Evolutionary conservation across 2,888 invertebrate species (phyloP).

Genomic region (Standfussiana lucernea): DNA sequence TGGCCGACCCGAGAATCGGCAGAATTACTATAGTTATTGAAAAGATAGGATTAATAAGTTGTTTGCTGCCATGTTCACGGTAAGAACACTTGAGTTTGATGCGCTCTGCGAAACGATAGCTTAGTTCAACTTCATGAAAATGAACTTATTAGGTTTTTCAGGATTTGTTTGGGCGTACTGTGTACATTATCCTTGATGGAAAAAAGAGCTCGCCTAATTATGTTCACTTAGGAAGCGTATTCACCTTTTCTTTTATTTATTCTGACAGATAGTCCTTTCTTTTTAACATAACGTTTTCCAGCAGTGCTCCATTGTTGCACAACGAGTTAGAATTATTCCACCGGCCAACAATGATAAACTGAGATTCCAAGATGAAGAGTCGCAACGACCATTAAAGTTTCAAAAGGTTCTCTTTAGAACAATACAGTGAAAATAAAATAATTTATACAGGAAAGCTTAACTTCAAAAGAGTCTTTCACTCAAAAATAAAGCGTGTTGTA

Average conservation of each 20-base stretch:
- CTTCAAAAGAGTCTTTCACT: constrained; percentile 91
- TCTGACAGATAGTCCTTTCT: constrained; percentile 13
- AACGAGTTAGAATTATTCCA: constrained; percentile 67
- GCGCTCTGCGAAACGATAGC: not conserved
- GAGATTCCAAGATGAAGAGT: constrained; percentile 81
- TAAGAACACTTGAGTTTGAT: not conserved
- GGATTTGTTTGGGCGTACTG: not conserved
- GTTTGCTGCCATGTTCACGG: not conserved
- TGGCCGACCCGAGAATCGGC: too few relatives aligned
- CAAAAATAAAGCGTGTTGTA: constrained; percentile 91
- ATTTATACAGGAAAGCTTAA: constrained; percentile 90
- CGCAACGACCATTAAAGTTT: constrained; percentile 86
- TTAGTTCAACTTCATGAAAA: not conserved
- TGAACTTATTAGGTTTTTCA: not conserved
- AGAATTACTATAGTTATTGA: not conserved
- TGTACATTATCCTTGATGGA: not conserved
- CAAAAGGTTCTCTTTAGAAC: constrained; percentile 88
- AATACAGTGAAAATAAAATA: constrained; percentile 90
- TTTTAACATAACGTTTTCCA: constrained; percentile 43
- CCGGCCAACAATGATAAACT: constrained; percentile 81
- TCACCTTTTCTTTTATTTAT: constrained; percentile 26
- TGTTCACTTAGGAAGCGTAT: constrained; percentile 33
- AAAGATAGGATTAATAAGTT: not conserved
- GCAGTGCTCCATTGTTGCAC: constrained; percentile 55
- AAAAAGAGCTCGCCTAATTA: constrained; percentile 30